phyloP scores from a whole-genome alignment of 2,113 vertebrate species.

The Falcunculus frontatus region DNA sequence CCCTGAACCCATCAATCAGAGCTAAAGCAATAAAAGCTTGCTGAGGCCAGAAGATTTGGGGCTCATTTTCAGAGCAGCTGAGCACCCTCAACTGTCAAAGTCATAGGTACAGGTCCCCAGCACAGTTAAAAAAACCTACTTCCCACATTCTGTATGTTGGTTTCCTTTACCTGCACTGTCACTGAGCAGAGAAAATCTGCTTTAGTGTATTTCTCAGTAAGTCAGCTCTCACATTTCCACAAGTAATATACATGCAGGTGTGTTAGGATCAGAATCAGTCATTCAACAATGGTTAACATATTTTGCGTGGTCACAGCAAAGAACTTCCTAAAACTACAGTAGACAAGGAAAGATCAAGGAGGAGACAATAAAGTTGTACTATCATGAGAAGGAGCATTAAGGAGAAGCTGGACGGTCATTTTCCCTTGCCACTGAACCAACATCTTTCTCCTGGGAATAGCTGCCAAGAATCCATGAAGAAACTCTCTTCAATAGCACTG shows the following conservation, averaged over 20 bases:
- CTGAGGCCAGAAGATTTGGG: constrained; percentile 14
- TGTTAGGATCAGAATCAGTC: neutral
- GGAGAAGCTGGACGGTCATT: neutral
- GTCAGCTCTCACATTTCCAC: neutral
- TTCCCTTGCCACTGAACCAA: neutral
- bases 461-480: neutral
- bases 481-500: neutral
- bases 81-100: neutral
- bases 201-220: neutral
- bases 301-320: neutral
- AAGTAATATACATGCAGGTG: neutral
- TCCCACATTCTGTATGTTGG: neutral
- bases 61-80: constrained; percentile 17
- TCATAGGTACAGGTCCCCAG: neutral
- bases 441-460: neutral
- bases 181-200: neutral
- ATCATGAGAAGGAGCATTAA: neutral
- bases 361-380: neutral
- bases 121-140: neutral
- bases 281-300: neutral
- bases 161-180: neutral
- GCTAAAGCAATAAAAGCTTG: constrained; percentile 23
- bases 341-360: neutral
- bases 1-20: constrained; percentile 24
- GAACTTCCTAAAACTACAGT: neutral